Conservation (phyloP, 2,797 vertebrate species). For the Lithobates sylvaticus region DNA sequence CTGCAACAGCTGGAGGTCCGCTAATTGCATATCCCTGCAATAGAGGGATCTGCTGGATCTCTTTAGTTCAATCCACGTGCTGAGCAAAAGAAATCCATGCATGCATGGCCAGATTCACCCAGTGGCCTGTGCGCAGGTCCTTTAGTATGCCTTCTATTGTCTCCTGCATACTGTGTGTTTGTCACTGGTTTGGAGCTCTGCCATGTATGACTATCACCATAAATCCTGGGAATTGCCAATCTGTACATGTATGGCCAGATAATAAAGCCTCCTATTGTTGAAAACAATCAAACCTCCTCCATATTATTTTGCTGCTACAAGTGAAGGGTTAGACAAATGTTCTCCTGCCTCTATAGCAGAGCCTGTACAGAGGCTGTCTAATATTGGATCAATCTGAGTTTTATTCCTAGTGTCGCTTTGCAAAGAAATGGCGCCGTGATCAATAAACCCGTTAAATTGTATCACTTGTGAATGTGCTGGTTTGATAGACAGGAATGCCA, state of each 20-base stretch:
- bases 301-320: not conserved
- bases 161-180: not conserved
- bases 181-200: not conserved
- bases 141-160: not conserved
- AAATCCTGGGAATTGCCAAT: not conserved
- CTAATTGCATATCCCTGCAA: too few relatives aligned
- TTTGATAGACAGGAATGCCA: constrained; percentile 13
- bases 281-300: not conserved
- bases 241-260: too few relatives aligned
- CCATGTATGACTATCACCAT: not conserved
- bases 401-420: not conserved
- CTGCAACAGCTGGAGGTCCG: too few relatives aligned
- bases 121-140: not conserved
- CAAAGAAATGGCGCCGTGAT: constrained; percentile 19
- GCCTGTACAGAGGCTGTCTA: not conserved
- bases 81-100: too few relatives aligned
- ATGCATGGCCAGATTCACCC: too few relatives aligned
- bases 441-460: constrained; percentile 27
- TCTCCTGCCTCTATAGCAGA: not conserved
- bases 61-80: too few relatives aligned
- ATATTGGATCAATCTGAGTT: not conserved
- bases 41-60: too few relatives aligned
- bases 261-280: too few relatives aligned
- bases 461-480: constrained; percentile 33
- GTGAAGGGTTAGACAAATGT: not conserved